A percentile compares a stretch with the other conserved stretches of the same genome.
phyloP scores from a whole-genome alignment of 2,113 vertebrate genomes.

The Paratilapia polleni region DNA sequence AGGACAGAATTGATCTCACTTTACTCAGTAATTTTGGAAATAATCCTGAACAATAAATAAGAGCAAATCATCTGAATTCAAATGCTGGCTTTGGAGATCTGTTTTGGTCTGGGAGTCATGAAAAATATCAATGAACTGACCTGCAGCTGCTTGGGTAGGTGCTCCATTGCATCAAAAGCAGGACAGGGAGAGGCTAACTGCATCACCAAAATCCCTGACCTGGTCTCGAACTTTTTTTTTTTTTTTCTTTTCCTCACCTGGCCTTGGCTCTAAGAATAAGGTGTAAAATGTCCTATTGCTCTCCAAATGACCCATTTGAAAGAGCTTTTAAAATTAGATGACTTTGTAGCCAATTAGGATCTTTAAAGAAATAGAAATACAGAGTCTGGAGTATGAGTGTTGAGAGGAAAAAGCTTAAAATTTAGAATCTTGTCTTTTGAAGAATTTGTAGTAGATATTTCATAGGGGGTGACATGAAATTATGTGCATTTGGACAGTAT shows the following conservation, averaged over 20 bases:
- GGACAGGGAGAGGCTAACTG: background rate
- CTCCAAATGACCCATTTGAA: background rate
- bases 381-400: background rate
- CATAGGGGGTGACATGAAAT: background rate
- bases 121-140: slow-evolving; percentile 32
- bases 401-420: background rate
- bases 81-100: slow-evolving; percentile 5
- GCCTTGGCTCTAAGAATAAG: background rate
- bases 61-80: slow-evolving; percentile 42
- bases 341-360: background rate
- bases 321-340: background rate
- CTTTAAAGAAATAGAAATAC: background rate
- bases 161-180: slow-evolving; percentile 23
- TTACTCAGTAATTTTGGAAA: slow-evolving; percentile 41
- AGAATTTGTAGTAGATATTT: background rate
- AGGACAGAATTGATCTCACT: slow-evolving; percentile 43
- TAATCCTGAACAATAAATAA: slow-evolving; percentile 33
- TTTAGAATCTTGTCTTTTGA: background rate
- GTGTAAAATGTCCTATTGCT: background rate
- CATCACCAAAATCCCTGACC: background rate
- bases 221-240: background rate
- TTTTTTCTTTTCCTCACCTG: background rate
- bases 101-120: slow-evolving; percentile 14
- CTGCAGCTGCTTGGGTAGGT: slow-evolving; percentile 14
- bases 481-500: background rate